Base-by-base conservation (phyloP, 1,140 invertebrate genomes). In the Rhagoletis zephyria region DNA sequence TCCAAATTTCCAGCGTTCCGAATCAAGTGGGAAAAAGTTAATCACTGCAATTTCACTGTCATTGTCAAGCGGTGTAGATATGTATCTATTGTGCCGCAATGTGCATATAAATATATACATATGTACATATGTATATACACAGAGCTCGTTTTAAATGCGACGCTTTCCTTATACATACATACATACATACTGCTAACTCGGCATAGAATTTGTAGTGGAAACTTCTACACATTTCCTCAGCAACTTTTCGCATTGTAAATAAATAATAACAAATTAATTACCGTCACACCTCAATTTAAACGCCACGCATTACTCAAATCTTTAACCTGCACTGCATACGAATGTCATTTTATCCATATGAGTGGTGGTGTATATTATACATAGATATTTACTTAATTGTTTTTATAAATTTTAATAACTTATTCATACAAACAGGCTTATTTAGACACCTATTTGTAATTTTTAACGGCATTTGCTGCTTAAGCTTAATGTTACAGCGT, bases 11-110 rank as follows among this genome's bases (percentile, higher is more conserved):
- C 48, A 56, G 48, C 19, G 48, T 12, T 81, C 14, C 30, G 56
- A 81, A 30, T 56, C 48, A 81, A 81, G 56, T 81, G 48, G 48
- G 74, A 81, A 81, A 81, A 56, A 81, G 74, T 81, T 56, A 51
- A 81, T 81, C 74, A 81, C 19, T 81, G 9, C 42, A 81, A 81
- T 81, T 81, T 81, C 74, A 81, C 48, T 81, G 74, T 59, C 74
- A 81, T 30, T 81, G 74, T 81, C 74, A 81, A 56, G 48, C 14
- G 59, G 12, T 7, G 6, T 12, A 7, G 59, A 60, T 60, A 12
- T 60, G 59, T 60, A 6, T 6, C 59, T 60, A 12, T 63, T 63
- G 12, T 56, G 51, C 51, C 51, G 51, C 10, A 56, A 0, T 56
- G 10, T 10, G 51, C 51, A 56, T 30, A 30, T 30, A 30, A 30